A percentile compares a stretch with the other conserved stretches of the same genome.
These are phyloP conservation scores for Litoditis marina DNA, from an alignment of 2,888 invertebrate genomes.

Conservation along the genomic window DNA sequence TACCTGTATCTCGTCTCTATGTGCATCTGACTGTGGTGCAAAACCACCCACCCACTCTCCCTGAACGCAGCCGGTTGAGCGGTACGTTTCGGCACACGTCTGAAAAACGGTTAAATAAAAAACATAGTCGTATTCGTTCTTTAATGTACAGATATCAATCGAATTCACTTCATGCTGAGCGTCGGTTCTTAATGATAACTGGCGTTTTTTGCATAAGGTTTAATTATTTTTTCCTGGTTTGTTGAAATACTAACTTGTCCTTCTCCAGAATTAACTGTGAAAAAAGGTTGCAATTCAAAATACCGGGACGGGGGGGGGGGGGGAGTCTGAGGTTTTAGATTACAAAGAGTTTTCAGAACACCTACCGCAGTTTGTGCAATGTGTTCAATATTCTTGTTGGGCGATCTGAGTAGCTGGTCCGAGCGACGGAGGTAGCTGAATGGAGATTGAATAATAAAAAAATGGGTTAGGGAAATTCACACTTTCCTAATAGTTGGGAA, in stretches of 20 bases:
- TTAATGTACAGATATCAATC: no score
- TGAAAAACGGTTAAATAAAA: slow-evolving; percentile 18
- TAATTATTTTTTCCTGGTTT: neutral
- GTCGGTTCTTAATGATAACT: no score
- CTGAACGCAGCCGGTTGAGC: slow-evolving; percentile 30
- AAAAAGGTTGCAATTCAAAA: no score
- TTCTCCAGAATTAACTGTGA: no score
- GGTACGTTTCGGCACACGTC: slow-evolving; percentile 39
- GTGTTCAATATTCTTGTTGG: slow-evolving; percentile 22
- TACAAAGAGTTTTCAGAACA: neutral
- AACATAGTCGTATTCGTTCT: no score
- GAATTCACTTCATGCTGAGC: no score
- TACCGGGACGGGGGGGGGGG: no score
- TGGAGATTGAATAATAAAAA: neutral
- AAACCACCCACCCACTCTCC: slow-evolving; percentile 50
- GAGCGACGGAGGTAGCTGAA: slow-evolving; percentile 31
- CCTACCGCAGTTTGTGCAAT: slow-evolving; percentile 33
- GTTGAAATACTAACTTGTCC: neutral
- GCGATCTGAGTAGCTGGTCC: slow-evolving; percentile 26
- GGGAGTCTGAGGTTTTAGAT: no score
- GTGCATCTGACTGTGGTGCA: slow-evolving; percentile 37
- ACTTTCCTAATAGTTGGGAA: no score
- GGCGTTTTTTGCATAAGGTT: no score
- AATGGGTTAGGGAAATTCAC: no score
- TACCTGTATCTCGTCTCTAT: slow-evolving; percentile 24